A percentile compares a stretch with the other conserved stretches of the same genome.
Evolutionary conservation across 2,113 vertebrate genomes (phyloP).

Genomic region (Labrus mixtus): DNA sequence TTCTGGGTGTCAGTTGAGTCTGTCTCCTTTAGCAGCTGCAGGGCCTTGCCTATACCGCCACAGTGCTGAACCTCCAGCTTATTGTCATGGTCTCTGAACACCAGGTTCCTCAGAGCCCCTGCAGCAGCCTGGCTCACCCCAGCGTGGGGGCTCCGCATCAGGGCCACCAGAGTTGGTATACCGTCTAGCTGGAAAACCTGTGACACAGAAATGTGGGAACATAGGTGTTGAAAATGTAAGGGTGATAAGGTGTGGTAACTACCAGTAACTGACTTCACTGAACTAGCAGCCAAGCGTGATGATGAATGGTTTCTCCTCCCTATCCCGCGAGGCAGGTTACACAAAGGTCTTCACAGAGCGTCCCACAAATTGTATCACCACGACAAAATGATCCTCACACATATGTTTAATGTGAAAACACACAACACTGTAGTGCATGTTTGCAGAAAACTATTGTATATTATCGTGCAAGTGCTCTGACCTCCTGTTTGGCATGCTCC

Average conservation of each 20-base stretch:
- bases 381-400: background rate
- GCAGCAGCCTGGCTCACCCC: conserved; percentile 86
- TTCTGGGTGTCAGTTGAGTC: conserved; percentile 89
- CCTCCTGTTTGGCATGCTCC: conserved; percentile 89
- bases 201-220: background rate
- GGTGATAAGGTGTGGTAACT: background rate
- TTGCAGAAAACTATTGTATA: background rate
- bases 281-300: background rate
- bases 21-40: conserved; percentile 86
- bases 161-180: conserved; percentile 85
- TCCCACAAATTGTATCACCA: background rate
- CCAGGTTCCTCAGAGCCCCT: conserved; percentile 92
- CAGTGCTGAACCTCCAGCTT: conserved; percentile 88
- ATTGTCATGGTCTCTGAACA: conserved; percentile 87
- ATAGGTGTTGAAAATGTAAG: background rate
- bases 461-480: conserved; percentile 50
- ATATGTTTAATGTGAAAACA: background rate
- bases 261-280: background rate
- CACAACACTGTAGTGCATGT: background rate
- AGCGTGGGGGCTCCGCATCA: conserved; percentile 86
- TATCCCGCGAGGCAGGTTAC: conserved; percentile 21
- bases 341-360: background rate
- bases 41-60: conserved; percentile 85
- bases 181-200: conserved; percentile 88
- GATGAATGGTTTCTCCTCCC: conserved; percentile 3